Conservation (phyloP, 2,797 vertebrate species). For the Fringilla coelebs region DNA sequence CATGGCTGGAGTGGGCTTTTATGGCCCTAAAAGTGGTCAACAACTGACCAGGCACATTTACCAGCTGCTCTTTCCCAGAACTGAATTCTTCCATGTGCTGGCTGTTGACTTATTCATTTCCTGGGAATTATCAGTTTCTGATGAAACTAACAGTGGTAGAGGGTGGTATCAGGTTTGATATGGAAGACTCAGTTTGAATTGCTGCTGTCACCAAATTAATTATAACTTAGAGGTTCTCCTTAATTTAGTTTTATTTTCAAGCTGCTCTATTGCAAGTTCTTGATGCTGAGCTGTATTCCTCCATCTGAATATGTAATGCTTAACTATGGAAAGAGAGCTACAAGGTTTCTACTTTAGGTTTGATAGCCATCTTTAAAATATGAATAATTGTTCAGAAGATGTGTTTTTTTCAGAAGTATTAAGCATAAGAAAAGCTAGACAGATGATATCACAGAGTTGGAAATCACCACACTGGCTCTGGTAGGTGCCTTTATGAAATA, state of each 20-base stretch:
- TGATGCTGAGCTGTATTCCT: not conserved
- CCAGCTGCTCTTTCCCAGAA: not conserved
- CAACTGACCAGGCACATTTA: not conserved
- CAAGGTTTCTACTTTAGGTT: not conserved
- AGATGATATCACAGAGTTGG: not conserved
- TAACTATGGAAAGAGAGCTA: not conserved
- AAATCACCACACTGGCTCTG: not conserved
- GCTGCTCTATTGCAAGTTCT: not conserved
- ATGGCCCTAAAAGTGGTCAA: not conserved
- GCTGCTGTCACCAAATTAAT: not conserved
- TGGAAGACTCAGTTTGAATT: not conserved
- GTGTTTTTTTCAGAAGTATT: not conserved
- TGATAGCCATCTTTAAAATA: not conserved
- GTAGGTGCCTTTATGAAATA: not conserved
- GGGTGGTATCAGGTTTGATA: not conserved
- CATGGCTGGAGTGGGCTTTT: not conserved
- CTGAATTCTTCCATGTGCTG: not conserved
- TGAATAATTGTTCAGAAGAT: not conserved
- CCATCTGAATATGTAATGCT: not conserved
- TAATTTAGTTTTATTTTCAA: not conserved
- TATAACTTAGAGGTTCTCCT: not conserved
- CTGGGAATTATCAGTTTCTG: not conserved
- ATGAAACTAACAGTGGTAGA: not conserved
- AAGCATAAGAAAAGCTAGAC: not conserved
- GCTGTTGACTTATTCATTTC: not conserved